These are phyloP conservation scores for Patella pellucida DNA, from an alignment of 2,888 invertebrate genomes.

Conservation along the genomic window DNA sequence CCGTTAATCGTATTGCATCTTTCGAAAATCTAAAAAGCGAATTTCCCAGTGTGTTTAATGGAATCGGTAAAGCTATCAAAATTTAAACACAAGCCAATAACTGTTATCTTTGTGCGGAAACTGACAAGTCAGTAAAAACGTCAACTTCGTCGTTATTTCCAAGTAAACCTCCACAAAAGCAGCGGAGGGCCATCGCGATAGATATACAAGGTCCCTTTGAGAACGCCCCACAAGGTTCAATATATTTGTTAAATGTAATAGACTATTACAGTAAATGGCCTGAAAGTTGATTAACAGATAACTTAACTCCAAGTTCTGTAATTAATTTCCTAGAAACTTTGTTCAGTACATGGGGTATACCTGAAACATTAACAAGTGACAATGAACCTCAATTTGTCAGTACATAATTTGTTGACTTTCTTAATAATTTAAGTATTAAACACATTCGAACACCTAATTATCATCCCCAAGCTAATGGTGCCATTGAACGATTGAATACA, in stretches of 20 bases:
- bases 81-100: conserved; percentile 19
- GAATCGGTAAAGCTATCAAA: too few species aligned
- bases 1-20: too few species aligned
- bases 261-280: conserved; percentile 10
- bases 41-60: too few species aligned
- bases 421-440: too few species aligned
- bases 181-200: not conserved
- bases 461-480: not conserved
- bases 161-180: not conserved
- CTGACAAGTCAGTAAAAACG: conserved; percentile 12
- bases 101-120: conserved; percentile 16
- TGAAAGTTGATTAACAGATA: not conserved
- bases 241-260: not conserved
- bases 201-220: not conserved
- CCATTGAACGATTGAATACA: not conserved
- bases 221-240: not conserved
- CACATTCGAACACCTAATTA: not conserved
- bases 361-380: too few species aligned
- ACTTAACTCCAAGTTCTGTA: too few species aligned
- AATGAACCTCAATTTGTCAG: too few species aligned
- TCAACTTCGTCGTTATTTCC: not conserved
- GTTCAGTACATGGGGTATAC: too few species aligned
- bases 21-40: too few species aligned
- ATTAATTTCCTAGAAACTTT: too few species aligned
- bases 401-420: too few species aligned